Evolutionary conservation across 2,888 invertebrate genomes (phyloP), one percentile per base, ranked within the genome.

Genomic region (Diploptera punctata): DNA sequence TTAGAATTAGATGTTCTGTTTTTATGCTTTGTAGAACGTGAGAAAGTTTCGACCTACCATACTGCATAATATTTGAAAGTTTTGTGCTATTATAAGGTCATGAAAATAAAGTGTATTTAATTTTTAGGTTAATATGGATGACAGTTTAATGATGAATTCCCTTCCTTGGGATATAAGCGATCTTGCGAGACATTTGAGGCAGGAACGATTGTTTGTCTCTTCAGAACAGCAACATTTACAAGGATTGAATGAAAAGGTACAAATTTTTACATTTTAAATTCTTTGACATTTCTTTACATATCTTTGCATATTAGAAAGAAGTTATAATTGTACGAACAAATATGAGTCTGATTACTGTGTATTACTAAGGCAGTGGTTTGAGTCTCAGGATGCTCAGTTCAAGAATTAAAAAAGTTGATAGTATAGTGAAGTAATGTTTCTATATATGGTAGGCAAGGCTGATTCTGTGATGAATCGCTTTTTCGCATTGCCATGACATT

Each of bases 151-250:
- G 26, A 77, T 77, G 76, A 73, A 72, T 62, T 67, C 73, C 10
- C 65, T 77, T 3, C 74, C 75, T 47, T 84, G 84, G 82, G 87
- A 89, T 76, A 84, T 90, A 75, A 82, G 89, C 72, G 89, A 91
- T 78, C 82, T 92, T 75, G 88, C 91, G 26, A 84, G 86, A 76
- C 91, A 92, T 81, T 84, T 96, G 77, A 88, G 92, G 72, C 90
- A 93, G 81, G 98, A 98, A 83, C 91, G 93, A 79, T 87, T 97
- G 71, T 95, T 95, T 81, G 93, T 96, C 70, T 89, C 89, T 77
- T 92, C 93, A 2, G 97, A 98, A 82, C 91, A 93, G 81, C 90
- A 91, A 80, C 90, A 93, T 81, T 88, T 95, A 79, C 91, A 92
- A 78, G 88, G 88, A 78, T 85, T 94, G 38, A 94, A 93, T 81